phyloP scores from a whole-genome alignment of 2,888 invertebrate genomes.

The Neoitamus cyanurus region DNA sequence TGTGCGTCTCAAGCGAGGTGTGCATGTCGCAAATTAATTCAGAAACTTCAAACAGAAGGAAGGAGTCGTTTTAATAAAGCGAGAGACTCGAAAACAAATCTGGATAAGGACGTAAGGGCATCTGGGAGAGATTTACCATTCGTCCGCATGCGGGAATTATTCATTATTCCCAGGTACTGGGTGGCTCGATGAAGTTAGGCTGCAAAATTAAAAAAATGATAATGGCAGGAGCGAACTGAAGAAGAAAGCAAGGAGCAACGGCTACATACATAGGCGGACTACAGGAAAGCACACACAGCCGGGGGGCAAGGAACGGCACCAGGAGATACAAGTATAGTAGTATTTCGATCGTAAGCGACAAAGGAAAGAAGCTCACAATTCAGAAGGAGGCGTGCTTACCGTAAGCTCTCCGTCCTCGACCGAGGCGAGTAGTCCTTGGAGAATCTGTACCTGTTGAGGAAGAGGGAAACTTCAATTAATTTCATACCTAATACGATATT shows the following conservation, averaged over 20 bases:
- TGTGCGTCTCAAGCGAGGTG: neutral
- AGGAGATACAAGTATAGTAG: neutral
- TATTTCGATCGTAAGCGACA: neutral
- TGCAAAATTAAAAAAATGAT: slow-evolving; percentile 55
- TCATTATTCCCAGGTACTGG: slow-evolving; percentile 55
- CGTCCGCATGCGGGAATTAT: slow-evolving; percentile 14
- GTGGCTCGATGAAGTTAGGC: slow-evolving; percentile 62
- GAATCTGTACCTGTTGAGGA: slow-evolving; percentile 73
- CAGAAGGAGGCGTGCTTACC: slow-evolving; percentile 68
- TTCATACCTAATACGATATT: slow-evolving; percentile 22
- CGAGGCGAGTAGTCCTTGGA: slow-evolving; percentile 87
- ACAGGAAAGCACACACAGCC: slow-evolving; percentile 49
- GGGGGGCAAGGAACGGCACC: neutral
- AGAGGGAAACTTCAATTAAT: slow-evolving; percentile 21
- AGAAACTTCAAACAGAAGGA: neutral
- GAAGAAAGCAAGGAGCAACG: slow-evolving; percentile 34
- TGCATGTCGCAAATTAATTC: neutral
- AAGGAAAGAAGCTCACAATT: neutral
- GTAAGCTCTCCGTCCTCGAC: slow-evolving; percentile 84
- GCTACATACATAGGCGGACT: slow-evolving; percentile 49
- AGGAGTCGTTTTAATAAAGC: neutral
- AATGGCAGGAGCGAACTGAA: slow-evolving; percentile 22
- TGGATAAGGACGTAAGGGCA: neutral
- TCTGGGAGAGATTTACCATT: neutral
- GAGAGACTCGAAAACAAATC: neutral